Evolutionary conservation across 1,140 invertebrate genomes (phyloP).

Genomic region (Caenorhabditis remanei): DNA sequence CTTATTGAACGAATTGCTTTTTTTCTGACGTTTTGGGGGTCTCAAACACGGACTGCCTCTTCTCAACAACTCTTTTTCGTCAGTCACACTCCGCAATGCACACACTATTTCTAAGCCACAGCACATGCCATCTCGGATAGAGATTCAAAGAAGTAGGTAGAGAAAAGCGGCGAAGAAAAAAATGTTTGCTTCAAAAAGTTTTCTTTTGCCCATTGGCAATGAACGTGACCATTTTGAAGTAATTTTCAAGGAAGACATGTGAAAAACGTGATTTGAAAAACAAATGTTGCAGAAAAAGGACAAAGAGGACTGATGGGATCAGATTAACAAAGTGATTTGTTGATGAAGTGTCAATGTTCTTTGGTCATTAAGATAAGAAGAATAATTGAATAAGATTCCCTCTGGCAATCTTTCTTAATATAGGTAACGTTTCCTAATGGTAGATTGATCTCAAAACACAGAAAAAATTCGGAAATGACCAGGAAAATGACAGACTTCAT

Average conservation of each 20-base stretch:
- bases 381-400: too few species aligned
- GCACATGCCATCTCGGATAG: conserved; percentile 30
- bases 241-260: background rate
- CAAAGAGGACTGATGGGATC: conserved; percentile 4
- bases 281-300: background rate
- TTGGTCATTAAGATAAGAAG: background rate
- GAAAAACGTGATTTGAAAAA: conserved; percentile 23
- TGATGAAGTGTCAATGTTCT: background rate
- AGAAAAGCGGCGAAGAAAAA: background rate
- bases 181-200: conserved; percentile 16
- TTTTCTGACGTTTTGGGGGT: background rate
- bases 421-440: too few species aligned
- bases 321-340: background rate
- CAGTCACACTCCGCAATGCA: background rate
- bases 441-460: too few species aligned
- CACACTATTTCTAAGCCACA: conserved; percentile 26
- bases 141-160: conserved; percentile 26
- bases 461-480: too few species aligned
- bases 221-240: conserved; percentile 31
- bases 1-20: conserved; percentile 12
- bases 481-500: too few species aligned
- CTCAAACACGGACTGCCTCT: conserved; percentile 44
- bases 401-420: too few species aligned
- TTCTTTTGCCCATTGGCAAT: background rate
- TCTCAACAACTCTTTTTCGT: conserved; percentile 23